phyloP scores from a whole-genome alignment of 2,113 vertebrate species.

The Geococcyx californianus region DNA sequence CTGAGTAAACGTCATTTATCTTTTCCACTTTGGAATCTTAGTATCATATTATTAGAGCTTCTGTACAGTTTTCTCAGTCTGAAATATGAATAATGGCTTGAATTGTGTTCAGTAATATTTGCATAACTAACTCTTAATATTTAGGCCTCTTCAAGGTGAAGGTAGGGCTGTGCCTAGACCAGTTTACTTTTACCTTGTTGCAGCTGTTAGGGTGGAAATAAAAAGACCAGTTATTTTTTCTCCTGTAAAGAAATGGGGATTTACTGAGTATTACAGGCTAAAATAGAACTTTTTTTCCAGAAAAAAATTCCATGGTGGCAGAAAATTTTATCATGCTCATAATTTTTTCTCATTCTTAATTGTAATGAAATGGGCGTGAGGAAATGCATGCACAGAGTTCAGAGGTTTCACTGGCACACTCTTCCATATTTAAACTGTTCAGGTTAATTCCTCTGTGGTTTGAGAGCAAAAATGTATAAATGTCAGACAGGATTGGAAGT shows the following conservation, averaged over 20 bases:
- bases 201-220: neutral
- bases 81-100: neutral
- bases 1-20: neutral
- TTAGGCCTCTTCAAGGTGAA: neutral
- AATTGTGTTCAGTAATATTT: neutral
- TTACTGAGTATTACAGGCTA: neutral
- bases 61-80: neutral
- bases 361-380: neutral
- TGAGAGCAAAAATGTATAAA: neutral
- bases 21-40: neutral
- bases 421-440: neutral
- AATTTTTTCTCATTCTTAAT: neutral
- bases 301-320: neutral
- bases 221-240: neutral
- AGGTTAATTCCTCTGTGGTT: neutral
- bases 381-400: too few species aligned
- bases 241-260: neutral
- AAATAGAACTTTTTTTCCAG: neutral
- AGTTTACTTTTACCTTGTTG: neutral
- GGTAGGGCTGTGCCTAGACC: fast-evolving
- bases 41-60: neutral
- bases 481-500: neutral
- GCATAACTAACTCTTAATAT: neutral
- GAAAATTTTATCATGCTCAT: neutral
- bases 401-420: neutral